Evolutionary conservation across 2,888 invertebrate species (phyloP).

Genomic region (Eustalomyia histrio): DNA sequence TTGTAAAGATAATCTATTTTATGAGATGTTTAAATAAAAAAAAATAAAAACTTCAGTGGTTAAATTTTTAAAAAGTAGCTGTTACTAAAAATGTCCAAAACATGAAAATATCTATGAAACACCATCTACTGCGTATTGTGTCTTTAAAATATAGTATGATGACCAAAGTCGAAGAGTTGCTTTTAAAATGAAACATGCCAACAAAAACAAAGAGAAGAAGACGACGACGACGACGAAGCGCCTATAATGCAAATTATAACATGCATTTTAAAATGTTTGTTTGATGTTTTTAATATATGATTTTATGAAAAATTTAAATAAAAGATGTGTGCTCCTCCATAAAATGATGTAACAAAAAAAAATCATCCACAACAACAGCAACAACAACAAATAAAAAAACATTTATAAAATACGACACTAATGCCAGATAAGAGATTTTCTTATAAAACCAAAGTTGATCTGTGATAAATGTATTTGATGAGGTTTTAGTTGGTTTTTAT

Average conservation of each 20-base stretch:
- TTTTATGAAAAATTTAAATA: conserved; percentile 23
- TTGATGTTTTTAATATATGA: conserved; percentile 7
- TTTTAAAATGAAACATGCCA: no score
- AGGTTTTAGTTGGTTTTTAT: conserved; percentile 34
- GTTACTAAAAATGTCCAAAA: background rate
- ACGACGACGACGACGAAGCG: conserved; percentile 11
- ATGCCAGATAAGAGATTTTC: conserved; percentile 59
- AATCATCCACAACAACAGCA: no score
- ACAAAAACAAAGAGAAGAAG: no score
- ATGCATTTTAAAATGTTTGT: conserved; percentile 20
- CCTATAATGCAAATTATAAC: conserved; percentile 43
- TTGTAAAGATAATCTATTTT: conserved; percentile 32
- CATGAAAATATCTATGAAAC: conserved; percentile 9
- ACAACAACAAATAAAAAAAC: conserved; percentile 14
- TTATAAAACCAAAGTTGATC: conserved; percentile 50
- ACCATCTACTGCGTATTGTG: background rate
- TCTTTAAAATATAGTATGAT: background rate
- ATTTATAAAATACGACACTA: conserved; percentile 51
- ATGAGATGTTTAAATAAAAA: background rate
- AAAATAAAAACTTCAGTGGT: background rate
- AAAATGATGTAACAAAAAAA: background rate
- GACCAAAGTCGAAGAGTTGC: background rate
- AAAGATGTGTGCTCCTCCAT: conserved; percentile 1
- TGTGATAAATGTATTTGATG: conserved; percentile 57
- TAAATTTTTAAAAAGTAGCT: background rate